Base-by-base conservation (phyloP, 2,113 vertebrate genomes). In the Tretioscincus oriximinensis region DNA sequence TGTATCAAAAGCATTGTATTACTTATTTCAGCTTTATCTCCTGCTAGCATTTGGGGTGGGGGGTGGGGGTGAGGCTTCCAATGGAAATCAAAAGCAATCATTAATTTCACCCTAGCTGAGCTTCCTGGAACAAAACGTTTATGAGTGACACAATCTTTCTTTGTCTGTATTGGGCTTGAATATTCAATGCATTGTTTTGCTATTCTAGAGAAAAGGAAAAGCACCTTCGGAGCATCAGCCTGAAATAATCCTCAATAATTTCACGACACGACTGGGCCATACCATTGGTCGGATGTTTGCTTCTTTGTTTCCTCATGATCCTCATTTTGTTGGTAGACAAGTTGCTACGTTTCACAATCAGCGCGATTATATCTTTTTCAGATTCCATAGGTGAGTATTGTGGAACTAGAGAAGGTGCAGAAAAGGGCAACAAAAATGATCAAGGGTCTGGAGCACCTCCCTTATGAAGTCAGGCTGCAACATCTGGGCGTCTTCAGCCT, bases 281-380 rank as follows among this genome's bases (percentile, higher is more conserved):
- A 96, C 92, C 73, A 54, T 99, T 16, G 98, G 98, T 58, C 96
- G 98, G 11, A 92, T 98, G 95, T 95, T 99, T 49, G 98, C 98
- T 2, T 97, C 97, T 28, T 96, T 99, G 35, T 99, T 98, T 84
- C 98, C 98, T 22, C 97, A 99, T 1, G 94, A 98, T 77, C 98
- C 98, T 29, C 96, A 99, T 65, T 99, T 99, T 90, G 90, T 96
- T 61, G 98, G 98, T 77, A 96, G 98, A 86, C 98, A 99, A 86
- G 98, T 99, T 24, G 98, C 97, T 58, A 99, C 98, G 6, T 99
- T 99, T 89, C 98, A 99, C 90, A 99, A 99, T 92, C 98, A 99
- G 85, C 93, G 98, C 80, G 98, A 99, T 91, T 99, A 98, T 87
- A 93, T 99, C 83, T 99, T 99, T 81, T 99, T 99, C 92, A 94